Evolutionary conservation across 2,888 invertebrate species (phyloP), one percentile per base, ranked within the genome.

Genomic region (Hedya salicella): DNA sequence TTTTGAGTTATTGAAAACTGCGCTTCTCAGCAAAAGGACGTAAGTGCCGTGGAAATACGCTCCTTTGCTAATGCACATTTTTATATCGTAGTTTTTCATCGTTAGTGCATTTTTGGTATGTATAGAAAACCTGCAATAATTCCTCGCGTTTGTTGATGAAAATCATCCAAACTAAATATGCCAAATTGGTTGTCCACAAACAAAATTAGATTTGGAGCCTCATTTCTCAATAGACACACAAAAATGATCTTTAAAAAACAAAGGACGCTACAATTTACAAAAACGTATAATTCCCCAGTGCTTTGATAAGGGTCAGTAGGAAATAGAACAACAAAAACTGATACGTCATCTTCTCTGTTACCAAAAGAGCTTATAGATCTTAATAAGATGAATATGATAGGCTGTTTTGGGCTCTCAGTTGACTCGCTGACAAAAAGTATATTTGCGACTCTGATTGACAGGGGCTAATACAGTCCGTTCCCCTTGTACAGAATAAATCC

Each of bases 381-480:
- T 0, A 11, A 36, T 11, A 9, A 2, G 9, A 36, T 9, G 9
- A 9, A 36, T 36, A 36, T 36, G 36, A 36, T 36, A 36, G 6
- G 36, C 11, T 9, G 36, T 36, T 36, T 36, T 2, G 9, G 36
- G 6, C 9, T 9, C 9, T 6, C 36, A 36, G 9, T 11, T 46
- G 50, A 17, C 8, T 5, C 17, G 40, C 30, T 30, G 42, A 50
- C 50, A 61, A 61, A 61, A 61, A 61, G 40, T 61, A 40, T 49
- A 61, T 60, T 36, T 39, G 17, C 49, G 49, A 14, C 50, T 21
- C 32, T 52, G 52, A 62, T 52, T 62, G 62, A 62, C 44, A 52
- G 19, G 32, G 42, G 50, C 19, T 36, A 44, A 52, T 42, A 19
- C 21, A 25, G n/a, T 9, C 53, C 53, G 36, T 14, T 54, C 19